Percentiles rank a stretch among this genome's conserved stretches.
Evolutionary conservation across 23 tunicate genomes (phyloP).

Genomic region (Aplidium turbinatum): DNA sequence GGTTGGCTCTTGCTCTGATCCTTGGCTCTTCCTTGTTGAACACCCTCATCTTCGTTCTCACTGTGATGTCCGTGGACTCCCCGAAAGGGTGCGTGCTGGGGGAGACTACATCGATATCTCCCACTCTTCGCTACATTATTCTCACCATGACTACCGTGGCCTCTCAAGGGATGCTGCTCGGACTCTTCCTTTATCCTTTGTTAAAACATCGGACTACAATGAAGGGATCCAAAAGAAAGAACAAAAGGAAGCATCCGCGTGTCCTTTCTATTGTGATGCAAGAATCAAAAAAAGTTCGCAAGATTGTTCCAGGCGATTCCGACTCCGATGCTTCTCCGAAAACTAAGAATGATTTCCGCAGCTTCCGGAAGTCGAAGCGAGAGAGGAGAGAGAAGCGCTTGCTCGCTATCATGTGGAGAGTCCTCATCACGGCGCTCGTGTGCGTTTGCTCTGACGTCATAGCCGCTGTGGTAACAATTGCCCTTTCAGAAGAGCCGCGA

Average conservation of each 20-base stretch:
- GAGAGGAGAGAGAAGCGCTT: slow-evolving; percentile 42
- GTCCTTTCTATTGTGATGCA: neutral
- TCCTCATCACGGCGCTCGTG: slow-evolving; percentile 49
- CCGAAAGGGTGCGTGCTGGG: slow-evolving; percentile 42
- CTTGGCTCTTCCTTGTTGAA: slow-evolving; percentile 45
- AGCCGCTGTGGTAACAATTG: slow-evolving; percentile 38
- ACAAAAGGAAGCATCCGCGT: neutral
- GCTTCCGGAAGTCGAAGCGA: slow-evolving; percentile 3
- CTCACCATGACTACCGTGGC: slow-evolving; percentile 57
- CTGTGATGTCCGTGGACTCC: slow-evolving; percentile 38
- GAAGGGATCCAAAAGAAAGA: slow-evolving; percentile 5
- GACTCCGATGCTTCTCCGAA: slow-evolving; percentile 5
- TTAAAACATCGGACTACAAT: slow-evolving; percentile 56
- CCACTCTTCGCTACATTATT: slow-evolving; percentile 51
- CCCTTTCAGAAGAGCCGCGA: slow-evolving; percentile 48
- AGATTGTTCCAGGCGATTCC: too few species aligned
- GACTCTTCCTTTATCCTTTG: slow-evolving; percentile 64
- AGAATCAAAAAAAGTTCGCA: too few species aligned
- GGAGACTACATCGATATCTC: slow-evolving; percentile 35
- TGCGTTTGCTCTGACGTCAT: slow-evolving; percentile 63
- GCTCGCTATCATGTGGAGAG: slow-evolving; percentile 49
- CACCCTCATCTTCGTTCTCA: slow-evolving; percentile 36
- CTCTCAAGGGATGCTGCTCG: slow-evolving; percentile 49
- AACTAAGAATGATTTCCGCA: neutral
- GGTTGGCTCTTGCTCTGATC: slow-evolving; percentile 34